These are phyloP conservation scores for Drosophila novamexicana DNA, from an alignment of 1,140 invertebrate species.

Conservation along the genomic window DNA sequence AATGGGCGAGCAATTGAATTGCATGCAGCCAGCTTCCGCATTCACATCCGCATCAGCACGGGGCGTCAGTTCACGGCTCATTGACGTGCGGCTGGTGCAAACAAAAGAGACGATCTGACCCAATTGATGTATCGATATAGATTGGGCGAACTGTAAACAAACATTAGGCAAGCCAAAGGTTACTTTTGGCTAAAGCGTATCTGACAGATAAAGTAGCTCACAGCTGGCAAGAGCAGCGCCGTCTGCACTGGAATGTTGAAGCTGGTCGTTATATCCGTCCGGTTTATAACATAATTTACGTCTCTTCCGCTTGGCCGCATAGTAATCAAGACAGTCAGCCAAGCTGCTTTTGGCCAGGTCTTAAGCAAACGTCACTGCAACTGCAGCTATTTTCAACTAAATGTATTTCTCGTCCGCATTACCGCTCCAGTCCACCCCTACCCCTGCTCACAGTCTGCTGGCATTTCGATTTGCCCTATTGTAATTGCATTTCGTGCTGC, in stretches of 20 bases:
- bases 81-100: conserved; percentile 41
- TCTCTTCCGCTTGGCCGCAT: conserved; percentile 71
- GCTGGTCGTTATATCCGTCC: conserved; percentile 44
- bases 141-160: conserved; percentile 25
- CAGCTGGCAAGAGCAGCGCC: conserved; percentile 2
- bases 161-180: conserved; percentile 36
- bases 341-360: conserved; percentile 24
- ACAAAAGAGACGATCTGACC: conserved; percentile 63
- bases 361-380: conserved; percentile 37
- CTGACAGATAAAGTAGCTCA: conserved; percentile 36
- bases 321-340: conserved; percentile 50
- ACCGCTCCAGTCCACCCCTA: conserved; percentile 1
- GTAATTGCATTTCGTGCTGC: conserved; percentile 81
- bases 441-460: conserved; percentile 6
- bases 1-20: conserved; percentile 43
- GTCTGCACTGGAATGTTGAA: conserved; percentile 19
- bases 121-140: conserved; percentile 64
- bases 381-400: conserved; percentile 26
- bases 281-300: conserved; percentile 72
- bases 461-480: conserved; percentile 73
- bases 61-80: conserved; percentile 57
- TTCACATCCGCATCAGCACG: conserved; percentile 36
- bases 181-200: conserved; percentile 15
- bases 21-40: conserved; percentile 39
- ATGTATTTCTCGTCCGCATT: conserved; percentile 27